Evolutionary conservation across 2,888 invertebrate genomes (phyloP).

Genomic region (Acanthosepion pharaonis): DNA sequence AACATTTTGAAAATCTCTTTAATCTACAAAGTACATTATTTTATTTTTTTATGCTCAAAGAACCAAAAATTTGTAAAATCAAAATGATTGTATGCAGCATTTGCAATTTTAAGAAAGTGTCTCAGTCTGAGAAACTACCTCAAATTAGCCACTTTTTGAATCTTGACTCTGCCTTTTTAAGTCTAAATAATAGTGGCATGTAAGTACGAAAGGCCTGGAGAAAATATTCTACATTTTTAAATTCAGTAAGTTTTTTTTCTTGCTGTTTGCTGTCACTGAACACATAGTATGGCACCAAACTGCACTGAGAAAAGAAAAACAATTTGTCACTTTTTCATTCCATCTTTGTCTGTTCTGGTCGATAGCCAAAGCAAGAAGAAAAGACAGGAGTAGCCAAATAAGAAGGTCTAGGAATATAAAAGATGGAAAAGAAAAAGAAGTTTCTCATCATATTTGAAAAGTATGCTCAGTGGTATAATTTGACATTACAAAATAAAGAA

Average conservation of each 20-base stretch:
- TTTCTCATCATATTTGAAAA: background rate
- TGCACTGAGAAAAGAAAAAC: background rate
- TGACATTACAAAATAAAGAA: background rate
- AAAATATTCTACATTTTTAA: background rate
- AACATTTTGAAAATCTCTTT: no score
- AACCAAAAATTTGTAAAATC: no score
- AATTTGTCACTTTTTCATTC: background rate
- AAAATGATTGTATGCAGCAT: no score
- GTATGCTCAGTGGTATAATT: background rate
- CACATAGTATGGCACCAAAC: background rate
- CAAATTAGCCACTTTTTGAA: background rate
- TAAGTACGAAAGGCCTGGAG: background rate
- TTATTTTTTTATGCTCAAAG: no score
- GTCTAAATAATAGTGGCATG: background rate
- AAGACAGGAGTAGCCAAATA: background rate
- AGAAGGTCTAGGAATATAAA: no score
- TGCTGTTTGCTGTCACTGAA: background rate
- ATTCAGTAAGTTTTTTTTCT: background rate
- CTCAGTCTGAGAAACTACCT: background rate
- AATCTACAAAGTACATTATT: no score
- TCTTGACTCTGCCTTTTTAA: background rate
- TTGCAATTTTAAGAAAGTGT: background rate
- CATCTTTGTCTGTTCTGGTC: background rate
- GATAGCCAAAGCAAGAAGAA: background rate
- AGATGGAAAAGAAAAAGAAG: background rate